Percentiles rank a stretch among this genome's conserved stretches.
phyloP scores from a whole-genome alignment of 2,797 vertebrate species.

The Rallus crepitans region DNA sequence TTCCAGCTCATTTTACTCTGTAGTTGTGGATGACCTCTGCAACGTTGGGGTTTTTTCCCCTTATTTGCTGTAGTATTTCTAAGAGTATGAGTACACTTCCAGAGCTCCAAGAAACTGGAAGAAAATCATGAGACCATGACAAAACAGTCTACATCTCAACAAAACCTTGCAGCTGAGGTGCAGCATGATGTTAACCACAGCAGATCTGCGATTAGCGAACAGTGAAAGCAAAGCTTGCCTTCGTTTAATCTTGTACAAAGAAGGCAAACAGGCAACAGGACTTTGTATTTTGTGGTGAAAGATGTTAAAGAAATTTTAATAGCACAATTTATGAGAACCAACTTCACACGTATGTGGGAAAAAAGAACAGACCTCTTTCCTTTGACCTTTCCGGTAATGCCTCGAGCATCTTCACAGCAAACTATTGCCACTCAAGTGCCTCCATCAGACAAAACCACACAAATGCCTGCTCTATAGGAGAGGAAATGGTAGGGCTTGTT shows the following conservation, averaged over 20 bases:
- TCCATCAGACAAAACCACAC: not conserved
- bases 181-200: not conserved
- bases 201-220: accelerated
- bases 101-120: not conserved
- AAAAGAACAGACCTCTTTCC: not conserved
- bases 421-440: not conserved
- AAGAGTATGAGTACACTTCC: not conserved
- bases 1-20: not conserved
- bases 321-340: not conserved
- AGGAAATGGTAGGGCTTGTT: constrained; percentile 23
- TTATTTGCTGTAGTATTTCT: not conserved
- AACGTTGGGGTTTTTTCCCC: not conserved
- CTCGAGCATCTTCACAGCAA: not conserved
- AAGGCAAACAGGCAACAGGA: not conserved
- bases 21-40: not conserved
- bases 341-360: not conserved
- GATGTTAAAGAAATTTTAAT: not conserved
- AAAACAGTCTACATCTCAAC: not conserved
- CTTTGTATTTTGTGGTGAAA: not conserved
- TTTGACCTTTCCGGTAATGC: not conserved
- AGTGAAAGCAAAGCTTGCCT: not conserved
- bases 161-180: not conserved
- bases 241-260: not conserved
- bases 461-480: not conserved
- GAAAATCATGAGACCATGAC: not conserved